Conservation (phyloP, 2,797 vertebrate species). For the Hypotaenidia philippensis region DNA sequence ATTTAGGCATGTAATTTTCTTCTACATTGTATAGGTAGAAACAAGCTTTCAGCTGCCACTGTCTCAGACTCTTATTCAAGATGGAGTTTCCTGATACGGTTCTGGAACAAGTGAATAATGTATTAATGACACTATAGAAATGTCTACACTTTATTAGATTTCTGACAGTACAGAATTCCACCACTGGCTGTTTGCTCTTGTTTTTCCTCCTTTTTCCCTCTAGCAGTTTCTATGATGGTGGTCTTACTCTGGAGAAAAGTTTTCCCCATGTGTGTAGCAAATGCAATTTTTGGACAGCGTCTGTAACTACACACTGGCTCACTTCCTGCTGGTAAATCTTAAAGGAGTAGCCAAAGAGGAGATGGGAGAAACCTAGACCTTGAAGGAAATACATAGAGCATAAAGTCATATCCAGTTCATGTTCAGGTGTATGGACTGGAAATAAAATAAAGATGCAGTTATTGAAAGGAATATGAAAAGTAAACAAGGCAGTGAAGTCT, state of each 20-base stretch:
- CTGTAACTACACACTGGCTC: neutral
- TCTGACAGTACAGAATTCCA: neutral
- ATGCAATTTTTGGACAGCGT: neutral
- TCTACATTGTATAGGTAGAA: neutral
- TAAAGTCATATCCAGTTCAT: neutral
- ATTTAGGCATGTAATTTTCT: neutral
- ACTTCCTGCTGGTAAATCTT: neutral
- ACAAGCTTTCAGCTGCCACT: neutral
- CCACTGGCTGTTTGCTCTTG: neutral
- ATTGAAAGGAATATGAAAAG: neutral
- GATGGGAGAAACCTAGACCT: neutral
- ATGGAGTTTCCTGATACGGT: neutral
- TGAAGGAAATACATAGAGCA: neutral
- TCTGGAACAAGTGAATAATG: neutral
- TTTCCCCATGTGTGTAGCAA: neutral
- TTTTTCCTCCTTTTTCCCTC: neutral
- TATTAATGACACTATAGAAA: neutral
- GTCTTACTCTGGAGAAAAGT: neutral
- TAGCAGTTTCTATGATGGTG: neutral
- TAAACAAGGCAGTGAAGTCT: neutral
- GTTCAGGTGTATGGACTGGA: neutral
- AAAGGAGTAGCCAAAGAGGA: neutral
- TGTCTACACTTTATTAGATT: neutral
- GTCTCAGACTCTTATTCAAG: neutral
- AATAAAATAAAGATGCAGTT: neutral